Conservation (phyloP, 1,140 invertebrate species). For the Druon quercuslanigerum region DNA sequence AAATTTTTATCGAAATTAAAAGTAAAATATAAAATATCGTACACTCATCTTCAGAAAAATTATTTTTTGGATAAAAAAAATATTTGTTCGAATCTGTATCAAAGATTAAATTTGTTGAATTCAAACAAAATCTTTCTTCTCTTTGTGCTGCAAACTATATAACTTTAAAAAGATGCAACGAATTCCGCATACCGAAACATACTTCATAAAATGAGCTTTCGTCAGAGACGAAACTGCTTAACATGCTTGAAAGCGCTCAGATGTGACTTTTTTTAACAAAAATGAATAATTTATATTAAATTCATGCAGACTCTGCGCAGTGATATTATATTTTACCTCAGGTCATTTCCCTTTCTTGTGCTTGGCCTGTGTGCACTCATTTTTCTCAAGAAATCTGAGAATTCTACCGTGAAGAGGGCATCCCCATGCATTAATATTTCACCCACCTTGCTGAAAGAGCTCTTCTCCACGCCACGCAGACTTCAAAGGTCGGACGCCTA, state of each 20-base stretch:
- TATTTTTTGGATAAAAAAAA: too few relatives aligned
- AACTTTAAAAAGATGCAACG: too few relatives aligned
- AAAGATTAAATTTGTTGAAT: too few relatives aligned
- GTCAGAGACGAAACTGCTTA: too few relatives aligned
- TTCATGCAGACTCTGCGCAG: not conserved
- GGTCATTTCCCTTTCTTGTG: conserved; percentile 9
- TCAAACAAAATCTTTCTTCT: too few relatives aligned
- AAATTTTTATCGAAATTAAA: too few relatives aligned
- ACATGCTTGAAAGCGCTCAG: not conserved
- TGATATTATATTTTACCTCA: conserved; percentile 18
- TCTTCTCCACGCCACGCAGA: conserved; percentile 21
- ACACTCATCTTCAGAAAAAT: too few relatives aligned
- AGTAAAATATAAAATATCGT: too few relatives aligned
- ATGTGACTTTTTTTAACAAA: not conserved
- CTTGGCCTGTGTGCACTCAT: conserved; percentile 14
- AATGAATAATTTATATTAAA: conserved; percentile 2
- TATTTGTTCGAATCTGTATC: too few relatives aligned
- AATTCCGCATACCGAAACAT: too few relatives aligned
- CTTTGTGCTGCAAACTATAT: too few relatives aligned
- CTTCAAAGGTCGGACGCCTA: conserved; percentile 25
- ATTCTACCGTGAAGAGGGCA: conserved; percentile 15
- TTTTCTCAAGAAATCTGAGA: conserved; percentile 28
- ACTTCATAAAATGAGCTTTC: too few relatives aligned
- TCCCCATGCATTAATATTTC: conserved; percentile 28
- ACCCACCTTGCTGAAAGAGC: conserved; percentile 21